These are phyloP conservation scores for Arctia plantaginis DNA, from an alignment of 2,888 invertebrate species.

Conservation along the genomic window DNA sequence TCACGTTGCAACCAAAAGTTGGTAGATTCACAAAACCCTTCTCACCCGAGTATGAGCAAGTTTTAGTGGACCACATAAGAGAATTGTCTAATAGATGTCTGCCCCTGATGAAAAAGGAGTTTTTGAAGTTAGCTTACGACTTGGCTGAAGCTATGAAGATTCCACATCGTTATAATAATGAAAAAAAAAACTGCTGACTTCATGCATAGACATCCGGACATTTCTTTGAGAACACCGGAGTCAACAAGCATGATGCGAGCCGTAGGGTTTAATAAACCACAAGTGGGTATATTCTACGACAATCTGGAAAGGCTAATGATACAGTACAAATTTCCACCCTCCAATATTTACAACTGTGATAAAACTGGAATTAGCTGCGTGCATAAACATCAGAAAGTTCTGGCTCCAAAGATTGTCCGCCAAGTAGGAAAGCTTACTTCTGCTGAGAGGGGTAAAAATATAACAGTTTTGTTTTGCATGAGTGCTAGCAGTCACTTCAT, in stretches of 20 bases:
- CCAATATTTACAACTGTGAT: constrained; percentile 48
- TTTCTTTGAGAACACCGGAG: constrained; percentile 35
- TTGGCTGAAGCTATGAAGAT: constrained; percentile 13
- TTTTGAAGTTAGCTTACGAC: constrained; percentile 22
- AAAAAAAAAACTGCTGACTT: constrained; percentile 24
- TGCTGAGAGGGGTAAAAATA: constrained; percentile 42
- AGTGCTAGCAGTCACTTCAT: background rate
- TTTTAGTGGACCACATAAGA: constrained; percentile 32
- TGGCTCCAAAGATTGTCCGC: constrained; percentile 31
- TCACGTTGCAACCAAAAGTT: constrained; percentile 18
- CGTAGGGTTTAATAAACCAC: constrained; percentile 42
- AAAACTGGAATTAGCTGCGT: constrained; percentile 45
- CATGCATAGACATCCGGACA: constrained; percentile 32
- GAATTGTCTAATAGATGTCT: constrained; percentile 32
- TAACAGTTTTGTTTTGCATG: background rate
- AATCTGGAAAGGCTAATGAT: constrained; percentile 33
- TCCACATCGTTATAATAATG: constrained; percentile 32
- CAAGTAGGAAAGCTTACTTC: constrained; percentile 44
- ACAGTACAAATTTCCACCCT: constrained; percentile 39
- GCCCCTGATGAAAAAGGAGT: constrained; percentile 32
- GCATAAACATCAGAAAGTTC: constrained; percentile 43
- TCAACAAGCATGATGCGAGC: constrained; percentile 42
- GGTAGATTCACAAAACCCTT: constrained; percentile 30
- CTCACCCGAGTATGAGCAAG: constrained; percentile 32
- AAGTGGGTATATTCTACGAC: constrained; percentile 40